These are phyloP conservation scores for Kryptolebias marmoratus DNA, from an alignment of 2,113 vertebrate genomes.

Conservation along the genomic window DNA sequence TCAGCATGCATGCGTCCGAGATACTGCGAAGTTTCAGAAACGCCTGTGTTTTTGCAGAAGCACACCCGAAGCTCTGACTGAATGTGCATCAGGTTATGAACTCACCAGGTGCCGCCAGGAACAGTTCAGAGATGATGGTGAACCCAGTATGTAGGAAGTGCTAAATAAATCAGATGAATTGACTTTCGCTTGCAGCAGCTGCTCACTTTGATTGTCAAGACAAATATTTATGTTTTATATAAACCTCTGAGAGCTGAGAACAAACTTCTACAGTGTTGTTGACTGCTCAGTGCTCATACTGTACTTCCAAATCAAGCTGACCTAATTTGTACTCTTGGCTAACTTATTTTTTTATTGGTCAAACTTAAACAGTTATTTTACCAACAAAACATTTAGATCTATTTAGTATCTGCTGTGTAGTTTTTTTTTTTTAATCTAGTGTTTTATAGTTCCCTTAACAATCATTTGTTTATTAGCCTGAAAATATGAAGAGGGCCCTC, in stretches of 20 bases:
- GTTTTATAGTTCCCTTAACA: no score
- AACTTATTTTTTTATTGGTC: background rate
- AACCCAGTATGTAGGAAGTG: constrained; percentile 14
- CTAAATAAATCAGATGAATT: constrained; percentile 24
- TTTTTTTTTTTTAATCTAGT: no score
- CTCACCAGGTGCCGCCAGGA: constrained; percentile 8
- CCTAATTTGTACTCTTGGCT: background rate
- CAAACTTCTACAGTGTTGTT: background rate
- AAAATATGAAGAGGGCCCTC: no score
- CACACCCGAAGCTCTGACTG: constrained; percentile 18
- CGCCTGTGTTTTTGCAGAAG: constrained; percentile 19
- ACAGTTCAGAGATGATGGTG: constrained; percentile 23
- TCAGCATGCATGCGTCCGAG: constrained; percentile 16
- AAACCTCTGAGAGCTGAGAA: background rate
- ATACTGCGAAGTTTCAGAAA: constrained; percentile 27
- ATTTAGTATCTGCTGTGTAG: no score
- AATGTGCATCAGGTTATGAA: constrained; percentile 16
- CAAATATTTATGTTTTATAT: background rate
- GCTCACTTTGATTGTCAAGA: background rate
- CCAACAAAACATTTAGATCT: no score
- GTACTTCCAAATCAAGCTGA: background rate
- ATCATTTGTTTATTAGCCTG: no score
- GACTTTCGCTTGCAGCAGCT: constrained; percentile 20
- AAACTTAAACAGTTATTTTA: no score
- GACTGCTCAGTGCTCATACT: background rate